Evolutionary conservation across 2,797 vertebrate species (phyloP).

Genomic region (Falco concolor): DNA sequence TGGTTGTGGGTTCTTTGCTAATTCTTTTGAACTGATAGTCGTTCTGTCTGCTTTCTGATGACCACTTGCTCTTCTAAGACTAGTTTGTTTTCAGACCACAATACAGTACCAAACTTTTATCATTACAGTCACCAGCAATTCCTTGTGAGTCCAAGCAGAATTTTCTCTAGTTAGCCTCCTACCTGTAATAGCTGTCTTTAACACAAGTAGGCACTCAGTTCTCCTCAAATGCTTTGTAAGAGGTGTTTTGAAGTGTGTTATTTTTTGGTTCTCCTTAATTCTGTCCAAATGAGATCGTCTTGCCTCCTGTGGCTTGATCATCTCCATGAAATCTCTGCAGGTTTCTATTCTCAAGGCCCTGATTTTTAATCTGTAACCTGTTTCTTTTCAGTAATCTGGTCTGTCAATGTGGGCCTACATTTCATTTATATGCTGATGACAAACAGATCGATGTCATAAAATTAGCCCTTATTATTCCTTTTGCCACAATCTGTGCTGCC

Average conservation of each 20-base stretch:
- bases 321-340: background rate
- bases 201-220: background rate
- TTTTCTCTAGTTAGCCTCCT: background rate
- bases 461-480: slow-evolving; percentile 66
- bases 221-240: background rate
- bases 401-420: slow-evolving; percentile 43
- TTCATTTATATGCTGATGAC: slow-evolving; percentile 57
- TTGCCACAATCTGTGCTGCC: slow-evolving; percentile 58
- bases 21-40: background rate
- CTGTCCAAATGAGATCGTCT: background rate
- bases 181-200: background rate
- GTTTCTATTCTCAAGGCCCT: background rate
- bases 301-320: background rate
- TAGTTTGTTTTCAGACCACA: background rate
- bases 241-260: background rate
- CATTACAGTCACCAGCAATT: background rate
- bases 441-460: slow-evolving; percentile 67
- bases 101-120: background rate
- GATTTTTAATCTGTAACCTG: slow-evolving; percentile 16
- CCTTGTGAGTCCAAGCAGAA: background rate
- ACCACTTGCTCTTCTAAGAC: background rate
- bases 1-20: background rate
- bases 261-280: slow-evolving; percentile 6
- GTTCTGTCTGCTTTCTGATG: background rate
- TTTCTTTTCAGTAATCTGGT: slow-evolving; percentile 33